Base-by-base conservation (phyloP, 2,888 invertebrate species). In the Drosophila phalerata region DNA sequence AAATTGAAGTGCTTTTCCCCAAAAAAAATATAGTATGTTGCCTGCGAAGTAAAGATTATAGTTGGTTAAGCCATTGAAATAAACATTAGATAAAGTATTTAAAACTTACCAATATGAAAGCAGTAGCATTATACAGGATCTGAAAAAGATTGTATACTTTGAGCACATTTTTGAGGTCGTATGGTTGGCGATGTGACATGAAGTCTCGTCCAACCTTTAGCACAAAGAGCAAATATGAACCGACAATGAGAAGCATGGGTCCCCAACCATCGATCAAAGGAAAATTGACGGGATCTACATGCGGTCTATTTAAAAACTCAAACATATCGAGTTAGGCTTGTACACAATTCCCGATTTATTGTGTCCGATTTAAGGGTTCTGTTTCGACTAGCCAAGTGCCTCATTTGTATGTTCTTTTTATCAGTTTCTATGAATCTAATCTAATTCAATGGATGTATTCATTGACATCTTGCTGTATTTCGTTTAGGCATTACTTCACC, bases 71-170 rank as follows among this genome's bases (percentile, higher is more conserved):
- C 10, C n/a, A 32, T 5, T n/a, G 9, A 40, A 9, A 9, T 30
- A 5, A 30, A 30, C 9, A 5, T 10, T 5, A 17, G 0, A n/a
- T 4, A 11, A 10, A 15, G 11, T n/a, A n/a, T 25, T 11, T 15
- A 15, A 11, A 4, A 48, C 62, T 47, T 55, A 55, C 62, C 19
- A 6, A 15, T 6, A 13, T 52, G 69, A 48, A 83, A 60, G 69
- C 83, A 93, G 94, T 97, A 1, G 94, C 90, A 86, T 97, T 98
- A 92, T 97, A 96, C 1, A 96, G 17, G 1, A 98, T 97, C 94
- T 98, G 98, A 58, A 95, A 94, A 2, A 96, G 94, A 90, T 98
- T 98, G 92, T 98, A 98, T 0, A 94, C 90, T 19, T 97, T 94
- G 85, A 98, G 94, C 0, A 95, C 88, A 28, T 93, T 93, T 84